A percentile compares a stretch with the other conserved stretches of the same genome.
Conservation (phyloP, 2,113 vertebrate genomes). For the Equus quagga region DNA sequence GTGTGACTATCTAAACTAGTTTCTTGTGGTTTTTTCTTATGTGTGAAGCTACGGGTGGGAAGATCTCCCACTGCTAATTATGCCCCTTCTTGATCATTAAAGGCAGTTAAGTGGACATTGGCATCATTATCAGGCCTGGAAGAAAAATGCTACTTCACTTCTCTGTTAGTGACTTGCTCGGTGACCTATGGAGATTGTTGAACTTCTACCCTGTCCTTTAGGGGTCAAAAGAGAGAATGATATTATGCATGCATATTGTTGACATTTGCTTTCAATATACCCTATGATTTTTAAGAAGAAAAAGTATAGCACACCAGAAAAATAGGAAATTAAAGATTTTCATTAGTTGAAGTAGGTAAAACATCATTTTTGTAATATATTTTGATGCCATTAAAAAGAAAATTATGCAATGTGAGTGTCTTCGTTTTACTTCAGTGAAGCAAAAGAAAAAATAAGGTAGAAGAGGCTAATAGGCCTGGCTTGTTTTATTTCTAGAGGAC, state of each 20-base stretch:
- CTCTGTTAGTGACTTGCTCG: conserved; percentile 8
- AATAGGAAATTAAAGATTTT: neutral
- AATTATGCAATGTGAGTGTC: neutral
- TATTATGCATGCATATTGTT: neutral
- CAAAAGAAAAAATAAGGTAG: neutral
- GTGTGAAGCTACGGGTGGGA: neutral
- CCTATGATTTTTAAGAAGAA: neutral
- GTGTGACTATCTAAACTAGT: neutral
- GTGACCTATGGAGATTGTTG: conserved; percentile 39
- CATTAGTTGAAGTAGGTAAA: neutral
- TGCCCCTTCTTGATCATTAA: neutral
- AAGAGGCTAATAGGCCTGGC: neutral
- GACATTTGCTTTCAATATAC: conserved; percentile 19
- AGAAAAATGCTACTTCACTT: neutral
- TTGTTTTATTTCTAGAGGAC: neutral
- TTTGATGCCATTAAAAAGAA: neutral
- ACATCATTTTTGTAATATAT: neutral
- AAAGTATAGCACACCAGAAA: neutral
- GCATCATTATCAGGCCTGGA: conserved; percentile 17
- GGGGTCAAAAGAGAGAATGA: neutral
- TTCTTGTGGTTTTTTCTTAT: conserved; percentile 39
- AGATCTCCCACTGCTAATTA: conserved; percentile 46
- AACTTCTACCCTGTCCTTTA: neutral
- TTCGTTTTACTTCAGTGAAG: neutral
- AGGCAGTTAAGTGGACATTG: neutral